Base-by-base conservation (phyloP, 2,797 vertebrate species). In the Psittacula echo region DNA sequence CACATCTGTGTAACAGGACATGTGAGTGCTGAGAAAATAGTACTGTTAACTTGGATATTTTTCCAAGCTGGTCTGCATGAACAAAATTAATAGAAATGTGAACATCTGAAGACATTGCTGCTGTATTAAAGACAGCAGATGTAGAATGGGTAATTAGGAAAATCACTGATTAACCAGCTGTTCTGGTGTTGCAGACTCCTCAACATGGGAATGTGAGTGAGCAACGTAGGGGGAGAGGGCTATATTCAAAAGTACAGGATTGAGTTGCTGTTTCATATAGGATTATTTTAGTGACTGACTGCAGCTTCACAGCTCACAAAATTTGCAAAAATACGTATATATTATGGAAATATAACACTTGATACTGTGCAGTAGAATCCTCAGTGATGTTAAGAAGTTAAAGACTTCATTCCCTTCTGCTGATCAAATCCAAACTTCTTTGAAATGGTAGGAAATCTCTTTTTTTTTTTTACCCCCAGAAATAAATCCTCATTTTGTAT, bases 1-100 rank as follows among this genome's bases (percentile, higher is more conserved):
- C 5, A 4, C 7, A 17, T 74, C 37, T 0, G 0, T 39, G 45
- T 88, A 81, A 61, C 2, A 7, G 29, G 27, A 30, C 8, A 9
- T 8, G 5, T 5, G 58, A 85, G 50, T 83, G 83, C 32, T 29
- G 61, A 62, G 58, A 50, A 53, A 51, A n/a, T 14, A 3, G 17
- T 3, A 2, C 13, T 1, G 1, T 34, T 76, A 11, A 13, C 18
- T 64, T 71, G 41, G 42, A 19, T 13, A 8, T 41, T 79, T 84
- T 87, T 41, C 26, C 19, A 62, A 8, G 45, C 51, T 74, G 39
- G 20, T 73, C 11, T 18, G 23, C 17, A 15, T 32, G 51, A 75
- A 45, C 7, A 4, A 4, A 47, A 1, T 48, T 32, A 24, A 29
- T 37, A 66, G 70, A 91, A 75, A 34, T 68, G 29, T 21, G 45